Percentiles rank a stretch among this genome's conserved stretches.
phyloP scores from a whole-genome alignment of 2,113 vertebrate genomes.

The Suncus etruscus region DNA sequence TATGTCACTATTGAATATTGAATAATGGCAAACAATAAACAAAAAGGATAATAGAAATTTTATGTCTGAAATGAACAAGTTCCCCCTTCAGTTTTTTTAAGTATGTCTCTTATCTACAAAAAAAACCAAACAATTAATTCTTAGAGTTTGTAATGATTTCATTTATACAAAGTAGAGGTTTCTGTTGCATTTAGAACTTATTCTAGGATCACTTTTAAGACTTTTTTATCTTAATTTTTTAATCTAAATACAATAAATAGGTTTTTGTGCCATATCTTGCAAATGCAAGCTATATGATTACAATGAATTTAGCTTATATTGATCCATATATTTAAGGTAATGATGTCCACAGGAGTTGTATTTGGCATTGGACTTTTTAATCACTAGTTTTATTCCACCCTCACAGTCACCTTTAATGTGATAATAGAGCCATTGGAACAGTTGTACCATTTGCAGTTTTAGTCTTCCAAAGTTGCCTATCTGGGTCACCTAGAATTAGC shows the following conservation, averaged over 20 bases:
- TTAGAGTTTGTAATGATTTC: not conserved
- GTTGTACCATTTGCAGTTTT: not conserved
- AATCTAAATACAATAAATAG: not conserved
- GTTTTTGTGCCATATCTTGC: not conserved
- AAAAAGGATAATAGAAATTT: slow-evolving; percentile 28
- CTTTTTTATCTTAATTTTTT: not conserved
- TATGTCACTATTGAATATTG: not conserved
- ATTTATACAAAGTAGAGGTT: slow-evolving; percentile 24
- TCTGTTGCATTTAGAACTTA: not conserved
- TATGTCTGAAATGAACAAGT: not conserved
- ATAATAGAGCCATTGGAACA: not conserved
- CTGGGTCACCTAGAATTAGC: slow-evolving; percentile 57
- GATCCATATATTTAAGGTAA: slow-evolving; percentile 49
- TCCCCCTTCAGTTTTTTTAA: not conserved
- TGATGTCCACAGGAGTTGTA: slow-evolving; percentile 12
- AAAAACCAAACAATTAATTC: slow-evolving; percentile 4
- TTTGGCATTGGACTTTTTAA: slow-evolving; percentile 25
- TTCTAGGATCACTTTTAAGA: slow-evolving; percentile 6
- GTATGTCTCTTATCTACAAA: slow-evolving; percentile 29
- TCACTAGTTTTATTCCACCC: not conserved
- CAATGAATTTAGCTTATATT: not conserved
- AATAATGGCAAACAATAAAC: slow-evolving; percentile 8
- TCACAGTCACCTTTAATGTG: slow-evolving; percentile 34
- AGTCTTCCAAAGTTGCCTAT: slow-evolving; percentile 17
- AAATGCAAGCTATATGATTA: not conserved